These are phyloP conservation scores for Pongo abelii DNA, from an alignment of 2,113 vertebrate genomes.

Conservation along the genomic window DNA sequence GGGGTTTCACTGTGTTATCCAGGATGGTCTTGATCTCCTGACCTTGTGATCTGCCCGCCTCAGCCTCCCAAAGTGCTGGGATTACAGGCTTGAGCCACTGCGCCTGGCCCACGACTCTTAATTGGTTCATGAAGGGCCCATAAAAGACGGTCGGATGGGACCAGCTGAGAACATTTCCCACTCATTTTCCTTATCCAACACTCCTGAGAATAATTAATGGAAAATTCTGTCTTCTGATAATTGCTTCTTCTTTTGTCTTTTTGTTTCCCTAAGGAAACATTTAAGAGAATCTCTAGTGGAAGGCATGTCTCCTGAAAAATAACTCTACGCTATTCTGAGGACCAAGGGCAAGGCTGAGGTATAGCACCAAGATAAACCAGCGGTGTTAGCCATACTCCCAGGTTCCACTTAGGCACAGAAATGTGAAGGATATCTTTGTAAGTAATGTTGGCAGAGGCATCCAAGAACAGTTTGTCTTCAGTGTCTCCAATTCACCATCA, in stretches of 20 bases:
- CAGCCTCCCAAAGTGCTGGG: no score
- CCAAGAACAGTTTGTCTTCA: not conserved
- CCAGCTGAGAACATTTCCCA: not conserved
- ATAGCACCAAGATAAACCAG: not conserved
- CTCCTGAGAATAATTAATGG: slow-evolving; percentile 29
- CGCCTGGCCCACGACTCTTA: not conserved
- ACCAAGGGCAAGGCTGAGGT: not conserved
- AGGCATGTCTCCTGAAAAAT: not conserved
- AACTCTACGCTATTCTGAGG: not conserved
- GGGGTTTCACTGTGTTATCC: no score
- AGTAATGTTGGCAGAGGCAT: not conserved
- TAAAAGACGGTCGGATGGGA: not conserved
- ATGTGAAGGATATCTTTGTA: not conserved
- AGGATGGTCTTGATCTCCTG: no score
- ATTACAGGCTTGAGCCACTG: no score
- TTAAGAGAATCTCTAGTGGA: not conserved
- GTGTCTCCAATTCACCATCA: not conserved
- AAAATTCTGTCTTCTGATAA: not conserved
- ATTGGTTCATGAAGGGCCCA: not conserved
- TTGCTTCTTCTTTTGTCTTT: not conserved
- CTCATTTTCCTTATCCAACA: not conserved
- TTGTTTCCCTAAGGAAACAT: not conserved
- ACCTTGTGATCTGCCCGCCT: no score
- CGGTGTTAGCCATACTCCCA: not conserved
- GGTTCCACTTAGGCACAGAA: not conserved